Conservation (phyloP, 2,113 vertebrate species). For the Poeciliopsis prolifica region DNA sequence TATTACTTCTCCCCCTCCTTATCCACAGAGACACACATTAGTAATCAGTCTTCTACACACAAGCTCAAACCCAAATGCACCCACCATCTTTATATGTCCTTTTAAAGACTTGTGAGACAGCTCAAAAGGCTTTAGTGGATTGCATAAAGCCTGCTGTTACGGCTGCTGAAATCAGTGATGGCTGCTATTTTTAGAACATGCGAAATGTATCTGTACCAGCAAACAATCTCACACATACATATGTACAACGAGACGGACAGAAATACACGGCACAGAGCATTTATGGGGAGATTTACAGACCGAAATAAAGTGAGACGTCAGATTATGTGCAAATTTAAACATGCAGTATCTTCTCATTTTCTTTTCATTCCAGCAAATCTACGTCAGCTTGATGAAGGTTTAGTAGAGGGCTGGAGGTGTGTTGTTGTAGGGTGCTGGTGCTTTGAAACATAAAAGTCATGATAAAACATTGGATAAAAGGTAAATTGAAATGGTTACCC, state of each 20-base stretch:
- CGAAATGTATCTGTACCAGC: slow-evolving; percentile 39
- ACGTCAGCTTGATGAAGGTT: slow-evolving; percentile 2
- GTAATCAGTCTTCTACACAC: slow-evolving; percentile 9
- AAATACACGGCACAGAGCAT: slow-evolving; percentile 6
- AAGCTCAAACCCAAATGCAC: background rate
- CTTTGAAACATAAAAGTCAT: slow-evolving; percentile 10
- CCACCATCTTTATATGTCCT: slow-evolving; percentile 37
- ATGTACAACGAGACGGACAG: background rate
- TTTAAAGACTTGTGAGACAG: slow-evolving; percentile 43
- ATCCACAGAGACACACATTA: slow-evolving; percentile 12
- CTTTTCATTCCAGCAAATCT: background rate
- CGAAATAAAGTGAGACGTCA: background rate
- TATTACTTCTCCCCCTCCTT: slow-evolving; percentile 36
- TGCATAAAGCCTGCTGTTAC: slow-evolving; percentile 43
- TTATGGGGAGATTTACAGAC: background rate
- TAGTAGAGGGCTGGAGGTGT: background rate
- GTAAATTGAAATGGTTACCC: background rate
- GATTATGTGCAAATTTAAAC: slow-evolving; percentile 3
- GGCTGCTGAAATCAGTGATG: slow-evolving; percentile 48
- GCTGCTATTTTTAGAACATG: slow-evolving; percentile 57
- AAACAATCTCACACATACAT: slow-evolving; percentile 1
- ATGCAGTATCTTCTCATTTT: background rate
- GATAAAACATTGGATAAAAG: background rate
- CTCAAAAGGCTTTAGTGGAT: slow-evolving; percentile 46
- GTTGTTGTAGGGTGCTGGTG: background rate